Evolutionary conservation across 1,140 invertebrate species (phyloP).

Genomic region (Limonius californicus): DNA sequence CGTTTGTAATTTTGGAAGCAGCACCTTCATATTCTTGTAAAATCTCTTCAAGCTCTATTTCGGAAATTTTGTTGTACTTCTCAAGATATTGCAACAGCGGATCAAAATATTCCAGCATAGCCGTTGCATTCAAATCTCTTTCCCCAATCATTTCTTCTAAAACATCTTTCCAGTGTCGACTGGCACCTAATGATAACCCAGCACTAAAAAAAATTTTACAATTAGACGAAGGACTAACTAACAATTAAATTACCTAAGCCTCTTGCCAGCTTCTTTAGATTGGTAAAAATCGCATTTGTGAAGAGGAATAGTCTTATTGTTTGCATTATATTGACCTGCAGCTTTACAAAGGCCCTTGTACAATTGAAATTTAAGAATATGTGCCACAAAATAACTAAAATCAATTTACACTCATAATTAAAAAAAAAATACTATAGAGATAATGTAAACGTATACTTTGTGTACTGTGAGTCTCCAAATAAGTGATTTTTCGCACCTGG

Average conservation of each 20-base stretch:
- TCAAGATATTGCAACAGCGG: slow-evolving; percentile 44
- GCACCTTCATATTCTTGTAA: background rate
- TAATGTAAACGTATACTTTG: slow-evolving; percentile 21
- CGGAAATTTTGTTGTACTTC: background rate
- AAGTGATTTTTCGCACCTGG: slow-evolving; percentile 63
- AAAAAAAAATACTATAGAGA: background rate
- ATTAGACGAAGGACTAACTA: no score
- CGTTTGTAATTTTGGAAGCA: background rate
- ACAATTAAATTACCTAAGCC: slow-evolving; percentile 42
- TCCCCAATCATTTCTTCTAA: slow-evolving; percentile 57
- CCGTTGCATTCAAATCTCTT: slow-evolving; percentile 50
- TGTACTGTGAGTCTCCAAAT: slow-evolving; percentile 48
- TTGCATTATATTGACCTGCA: slow-evolving; percentile 54
- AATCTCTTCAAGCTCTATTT: background rate
- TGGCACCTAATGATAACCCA: slow-evolving; percentile 58
- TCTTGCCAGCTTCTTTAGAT: background rate
- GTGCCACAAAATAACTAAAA: slow-evolving; percentile 59
- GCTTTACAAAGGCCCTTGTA: slow-evolving; percentile 57
- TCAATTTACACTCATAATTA: background rate
- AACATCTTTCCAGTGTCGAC: slow-evolving; percentile 60
- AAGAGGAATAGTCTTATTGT: slow-evolving; percentile 45
- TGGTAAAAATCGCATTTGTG: slow-evolving; percentile 60
- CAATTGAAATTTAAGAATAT: slow-evolving; percentile 62
- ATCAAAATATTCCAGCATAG: slow-evolving; percentile 50
- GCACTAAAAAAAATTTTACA: slow-evolving; percentile 42